These are phyloP conservation scores for Dasyurus viverrinus DNA, from an alignment of 2,113 vertebrate genomes.

Conservation along the genomic window DNA sequence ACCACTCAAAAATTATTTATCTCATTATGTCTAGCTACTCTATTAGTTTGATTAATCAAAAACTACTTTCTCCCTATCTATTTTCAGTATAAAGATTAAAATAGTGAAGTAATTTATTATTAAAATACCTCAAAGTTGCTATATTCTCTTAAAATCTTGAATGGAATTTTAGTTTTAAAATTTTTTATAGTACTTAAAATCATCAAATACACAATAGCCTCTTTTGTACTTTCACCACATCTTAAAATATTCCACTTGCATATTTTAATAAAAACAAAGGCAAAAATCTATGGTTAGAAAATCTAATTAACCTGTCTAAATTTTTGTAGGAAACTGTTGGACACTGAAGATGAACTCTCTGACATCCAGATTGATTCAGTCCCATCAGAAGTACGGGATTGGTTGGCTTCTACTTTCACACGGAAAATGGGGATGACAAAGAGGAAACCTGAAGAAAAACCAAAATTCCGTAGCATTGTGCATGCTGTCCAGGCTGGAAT, in stretches of 20 bases:
- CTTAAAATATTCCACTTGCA: neutral
- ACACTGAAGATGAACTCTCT: conserved; percentile 96
- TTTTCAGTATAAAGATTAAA: neutral
- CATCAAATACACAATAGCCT: neutral
- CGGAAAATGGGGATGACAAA: conserved; percentile 96
- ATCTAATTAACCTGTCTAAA: neutral
- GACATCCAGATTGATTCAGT: conserved; percentile 95
- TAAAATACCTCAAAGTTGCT: neutral
- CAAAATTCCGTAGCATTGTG: conserved; percentile 97
- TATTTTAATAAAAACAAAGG: neutral
- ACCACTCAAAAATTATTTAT: neutral
- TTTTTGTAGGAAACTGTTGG: conserved; percentile 90
- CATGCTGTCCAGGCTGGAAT: conserved; percentile 98
- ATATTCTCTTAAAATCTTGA: neutral
- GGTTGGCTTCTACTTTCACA: conserved; percentile 98
- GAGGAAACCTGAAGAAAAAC: conserved; percentile 95
- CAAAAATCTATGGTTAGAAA: neutral
- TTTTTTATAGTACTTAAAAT: neutral
- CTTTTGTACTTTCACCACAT: neutral
- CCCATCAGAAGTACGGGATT: conserved; percentile 95
- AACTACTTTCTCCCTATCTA: neutral
- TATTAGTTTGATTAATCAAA: neutral
- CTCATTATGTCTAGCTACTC: neutral
- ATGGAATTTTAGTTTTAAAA: neutral
- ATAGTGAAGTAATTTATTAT: neutral